Conservation (phyloP, 2,797 vertebrate species). For the Eutrigla gurnardus region DNA sequence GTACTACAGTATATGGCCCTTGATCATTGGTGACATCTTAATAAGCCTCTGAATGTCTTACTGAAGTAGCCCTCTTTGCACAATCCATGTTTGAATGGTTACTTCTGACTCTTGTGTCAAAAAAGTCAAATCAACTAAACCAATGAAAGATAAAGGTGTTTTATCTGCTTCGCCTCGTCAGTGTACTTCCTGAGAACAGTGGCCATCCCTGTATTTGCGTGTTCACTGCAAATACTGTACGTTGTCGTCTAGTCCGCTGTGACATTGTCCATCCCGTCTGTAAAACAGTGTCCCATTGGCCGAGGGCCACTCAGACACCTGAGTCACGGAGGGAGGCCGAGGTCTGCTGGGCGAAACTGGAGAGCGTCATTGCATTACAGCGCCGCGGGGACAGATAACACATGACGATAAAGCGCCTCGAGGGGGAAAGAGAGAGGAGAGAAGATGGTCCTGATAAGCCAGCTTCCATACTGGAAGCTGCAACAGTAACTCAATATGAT, state of each 20-base stretch:
- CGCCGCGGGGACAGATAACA: constrained; percentile 66
- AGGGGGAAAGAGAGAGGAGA: constrained; percentile 66
- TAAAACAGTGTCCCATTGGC: constrained; percentile 62
- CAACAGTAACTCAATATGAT: constrained; percentile 65
- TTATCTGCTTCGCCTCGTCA: background rate
- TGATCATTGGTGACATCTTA: constrained; percentile 19
- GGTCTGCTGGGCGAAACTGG: constrained; percentile 72
- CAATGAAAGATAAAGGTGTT: background rate
- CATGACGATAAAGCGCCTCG: constrained; percentile 51
- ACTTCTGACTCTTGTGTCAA: background rate
- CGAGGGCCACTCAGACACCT: constrained; percentile 72
- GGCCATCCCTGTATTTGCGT: constrained; percentile 26
- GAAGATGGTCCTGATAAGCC: constrained; percentile 65
- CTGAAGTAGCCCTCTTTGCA: background rate
- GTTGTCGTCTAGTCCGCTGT: constrained; percentile 23
- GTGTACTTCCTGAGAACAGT: background rate
- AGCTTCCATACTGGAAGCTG: constrained; percentile 49
- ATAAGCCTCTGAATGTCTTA: background rate
- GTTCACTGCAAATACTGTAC: no score
- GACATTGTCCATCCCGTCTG: constrained; percentile 41
- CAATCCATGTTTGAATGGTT: background rate
- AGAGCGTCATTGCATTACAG: constrained; percentile 70
- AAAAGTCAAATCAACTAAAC: background rate
- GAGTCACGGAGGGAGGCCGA: constrained; percentile 69
- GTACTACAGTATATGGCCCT: background rate